Evolutionary conservation across 64 coral and sea anemone genomes (phyloP), one percentile per base, ranked within the genome.

Genomic region (Porites australiensis): DNA sequence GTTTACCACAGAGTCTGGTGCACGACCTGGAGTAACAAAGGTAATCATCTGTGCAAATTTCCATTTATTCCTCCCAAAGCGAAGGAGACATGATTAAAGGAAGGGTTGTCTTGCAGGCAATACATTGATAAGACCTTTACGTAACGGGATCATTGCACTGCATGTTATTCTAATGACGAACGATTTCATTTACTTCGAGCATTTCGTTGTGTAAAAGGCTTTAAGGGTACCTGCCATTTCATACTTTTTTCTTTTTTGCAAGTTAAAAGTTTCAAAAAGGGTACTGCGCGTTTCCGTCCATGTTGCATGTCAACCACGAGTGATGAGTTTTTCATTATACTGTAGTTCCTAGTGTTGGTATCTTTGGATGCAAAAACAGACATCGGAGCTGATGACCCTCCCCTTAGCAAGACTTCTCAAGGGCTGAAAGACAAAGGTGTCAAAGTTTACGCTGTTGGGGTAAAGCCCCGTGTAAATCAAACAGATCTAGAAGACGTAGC

Each of bases 1-100:
- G 23, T 93, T 93, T 27, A 70, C 82, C 47, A 27, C 46, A 53
- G 76, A 77, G 22, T 72, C 50, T 69, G 91, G 91, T 6, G 72
- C 91, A 9, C 76, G 91, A 21, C 83, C 60, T 22, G 91, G 91
- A 43, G 82, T 84, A 69, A 82, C 82, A 19, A 93, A 78, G 74
- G 91, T 93, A 79, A 23, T 14, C 6, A 6, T 74, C 14, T 44
- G 13, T 14, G 27, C 47, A 57, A 57, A 12, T 9, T 57, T 57
- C 12, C 54, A 57, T 57, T 57, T 57, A 9, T 7, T 4, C 12
- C 12, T 7, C 12, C 7, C 1, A 57, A 57, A 57, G 54, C 54
- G 54, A 57, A 57, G 54, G 54, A 57, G 15, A 13, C 15, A 46
- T 74, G 19, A 23, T 70, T 74, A 44, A 44, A 46, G 7, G 54